Conservation (phyloP, 1,140 invertebrate genomes). For the Halotydeus destructor region DNA sequence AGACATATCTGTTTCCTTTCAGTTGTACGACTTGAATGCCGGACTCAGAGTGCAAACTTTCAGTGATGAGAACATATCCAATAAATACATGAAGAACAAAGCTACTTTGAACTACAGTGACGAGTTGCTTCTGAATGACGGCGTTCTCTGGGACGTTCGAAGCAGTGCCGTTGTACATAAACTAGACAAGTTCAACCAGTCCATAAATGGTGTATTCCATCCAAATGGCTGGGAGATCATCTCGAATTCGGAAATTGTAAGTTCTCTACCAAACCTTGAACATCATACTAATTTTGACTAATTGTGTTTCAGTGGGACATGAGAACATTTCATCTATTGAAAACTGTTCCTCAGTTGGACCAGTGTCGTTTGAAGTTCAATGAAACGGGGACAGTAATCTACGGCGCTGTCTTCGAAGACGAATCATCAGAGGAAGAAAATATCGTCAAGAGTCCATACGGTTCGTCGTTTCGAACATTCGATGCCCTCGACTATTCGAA, state of each 20-base stretch:
- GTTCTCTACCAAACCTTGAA: constrained; percentile 8
- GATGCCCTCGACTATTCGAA: constrained; percentile 80
- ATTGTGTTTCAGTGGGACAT: constrained; percentile 57
- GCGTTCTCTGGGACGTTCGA: constrained; percentile 84
- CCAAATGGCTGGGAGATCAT: constrained; percentile 80
- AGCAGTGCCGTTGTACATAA: constrained; percentile 59
- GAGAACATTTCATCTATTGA: constrained; percentile 72
- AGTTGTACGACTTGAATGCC: constrained; percentile 78
- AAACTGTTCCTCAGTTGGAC: constrained; percentile 76
- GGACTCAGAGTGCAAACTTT: constrained; percentile 48
- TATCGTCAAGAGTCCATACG: constrained; percentile 36
- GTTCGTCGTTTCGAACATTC: constrained; percentile 77
- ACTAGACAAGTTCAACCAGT: constrained; percentile 90
- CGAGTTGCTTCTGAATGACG: constrained; percentile 80
- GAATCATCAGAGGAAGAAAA: constrained; percentile 27
- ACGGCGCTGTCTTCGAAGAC: constrained; percentile 24
- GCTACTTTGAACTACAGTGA: constrained; percentile 85
- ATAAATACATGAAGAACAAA: constrained; percentile 77
- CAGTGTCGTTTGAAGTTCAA: constrained; percentile 46
- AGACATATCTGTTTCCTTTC: constrained; percentile 17
- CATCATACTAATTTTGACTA: constrained; percentile 6
- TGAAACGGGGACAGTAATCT: constrained; percentile 31
- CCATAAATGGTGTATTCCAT: constrained; percentile 86
- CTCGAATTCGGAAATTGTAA: constrained; percentile 34
- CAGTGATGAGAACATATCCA: constrained; percentile 48